Evolutionary conservation across 2,888 invertebrate genomes (phyloP).

Genomic region (Drosophila sordidapex): DNA sequence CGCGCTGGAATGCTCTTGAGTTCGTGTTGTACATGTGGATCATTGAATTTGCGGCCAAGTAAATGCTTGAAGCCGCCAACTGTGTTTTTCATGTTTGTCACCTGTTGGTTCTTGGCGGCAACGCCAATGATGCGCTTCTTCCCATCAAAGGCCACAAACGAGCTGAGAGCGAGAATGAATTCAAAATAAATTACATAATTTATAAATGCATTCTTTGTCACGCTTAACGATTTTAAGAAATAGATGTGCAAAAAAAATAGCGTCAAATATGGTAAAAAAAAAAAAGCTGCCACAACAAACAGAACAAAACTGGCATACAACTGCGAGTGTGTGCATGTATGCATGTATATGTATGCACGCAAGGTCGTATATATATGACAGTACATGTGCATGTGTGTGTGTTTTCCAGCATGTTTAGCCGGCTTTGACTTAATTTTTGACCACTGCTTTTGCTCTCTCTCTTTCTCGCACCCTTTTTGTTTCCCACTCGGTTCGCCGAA

Average conservation of each 20-base stretch:
- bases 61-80: slow-evolving; percentile 96
- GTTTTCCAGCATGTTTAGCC: slow-evolving; percentile 58
- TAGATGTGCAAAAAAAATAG: slow-evolving; percentile 9
- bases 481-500: slow-evolving; percentile 19
- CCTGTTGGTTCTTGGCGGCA: slow-evolving; percentile 97
- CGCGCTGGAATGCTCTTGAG: slow-evolving; percentile 91
- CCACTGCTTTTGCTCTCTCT: slow-evolving; percentile 43
- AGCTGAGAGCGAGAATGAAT: slow-evolving; percentile 86
- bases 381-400: slow-evolving; percentile 15
- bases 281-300: slow-evolving; percentile 33
- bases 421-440: slow-evolving; percentile 73
- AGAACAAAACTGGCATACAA: slow-evolving; percentile 17
- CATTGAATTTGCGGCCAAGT: slow-evolving; percentile 94
- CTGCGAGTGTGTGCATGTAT: slow-evolving; percentile 13
- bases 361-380: slow-evolving; percentile 21
- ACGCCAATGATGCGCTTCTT: slow-evolving; percentile 97
- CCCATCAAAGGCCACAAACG: slow-evolving; percentile 97
- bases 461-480: slow-evolving; percentile 7
- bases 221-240: slow-evolving; percentile 13
- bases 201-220: neutral
- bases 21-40: slow-evolving; percentile 95
- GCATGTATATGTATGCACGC: slow-evolving; percentile 13
- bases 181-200: neutral
- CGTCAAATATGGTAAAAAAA: slow-evolving; percentile 58
- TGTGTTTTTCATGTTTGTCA: slow-evolving; percentile 99